Percentiles rank a stretch among this genome's conserved stretches.
These are phyloP conservation scores for Drosophila funebris DNA, from an alignment of 1,140 invertebrate species.

Conservation along the genomic window DNA sequence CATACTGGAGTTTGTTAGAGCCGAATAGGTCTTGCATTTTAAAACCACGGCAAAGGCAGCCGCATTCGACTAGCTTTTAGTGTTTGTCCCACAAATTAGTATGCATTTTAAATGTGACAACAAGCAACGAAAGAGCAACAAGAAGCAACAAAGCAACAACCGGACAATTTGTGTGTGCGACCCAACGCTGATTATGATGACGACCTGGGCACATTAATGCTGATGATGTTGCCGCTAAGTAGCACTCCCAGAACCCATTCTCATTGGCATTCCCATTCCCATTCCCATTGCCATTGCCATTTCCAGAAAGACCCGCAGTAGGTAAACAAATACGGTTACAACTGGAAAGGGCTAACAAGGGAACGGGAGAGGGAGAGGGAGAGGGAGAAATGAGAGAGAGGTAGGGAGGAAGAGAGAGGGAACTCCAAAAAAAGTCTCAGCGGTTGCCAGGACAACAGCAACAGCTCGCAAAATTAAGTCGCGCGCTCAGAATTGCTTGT, in stretches of 20 bases:
- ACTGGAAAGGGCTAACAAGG: neutral
- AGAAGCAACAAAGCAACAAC: constrained; percentile 24
- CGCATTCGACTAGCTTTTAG: constrained; percentile 32
- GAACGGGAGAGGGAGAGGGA: neutral
- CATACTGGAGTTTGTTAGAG: neutral
- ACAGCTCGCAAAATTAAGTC: constrained; percentile 40
- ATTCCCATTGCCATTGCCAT: constrained; percentile 31
- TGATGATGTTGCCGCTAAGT: constrained; percentile 78
- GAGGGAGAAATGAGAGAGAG: constrained; percentile 1
- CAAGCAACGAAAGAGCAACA: constrained; percentile 8
- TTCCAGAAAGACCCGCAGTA: constrained; percentile 12
- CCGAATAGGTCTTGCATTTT: constrained; percentile 1
- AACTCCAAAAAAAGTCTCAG: constrained; percentile 51
- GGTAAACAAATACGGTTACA: constrained; percentile 59
- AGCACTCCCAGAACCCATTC: constrained; percentile 68
- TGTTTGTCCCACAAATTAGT: constrained; percentile 46
- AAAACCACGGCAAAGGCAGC: constrained; percentile 7
- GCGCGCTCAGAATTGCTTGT: constrained; percentile 5
- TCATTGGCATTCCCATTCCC: constrained; percentile 25
- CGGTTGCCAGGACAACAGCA: constrained; percentile 53
- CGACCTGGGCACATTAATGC: constrained; percentile 76
- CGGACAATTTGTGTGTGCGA: constrained; percentile 64
- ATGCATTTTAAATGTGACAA: constrained; percentile 52
- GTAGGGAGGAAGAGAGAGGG: constrained; percentile 8
- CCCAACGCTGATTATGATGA: constrained; percentile 70